A percentile compares a stretch with the other conserved stretches of the same genome.
These are phyloP conservation scores for Coccyzus lansbergi DNA, from an alignment of 2,797 vertebrate genomes.

Conservation along the genomic window DNA sequence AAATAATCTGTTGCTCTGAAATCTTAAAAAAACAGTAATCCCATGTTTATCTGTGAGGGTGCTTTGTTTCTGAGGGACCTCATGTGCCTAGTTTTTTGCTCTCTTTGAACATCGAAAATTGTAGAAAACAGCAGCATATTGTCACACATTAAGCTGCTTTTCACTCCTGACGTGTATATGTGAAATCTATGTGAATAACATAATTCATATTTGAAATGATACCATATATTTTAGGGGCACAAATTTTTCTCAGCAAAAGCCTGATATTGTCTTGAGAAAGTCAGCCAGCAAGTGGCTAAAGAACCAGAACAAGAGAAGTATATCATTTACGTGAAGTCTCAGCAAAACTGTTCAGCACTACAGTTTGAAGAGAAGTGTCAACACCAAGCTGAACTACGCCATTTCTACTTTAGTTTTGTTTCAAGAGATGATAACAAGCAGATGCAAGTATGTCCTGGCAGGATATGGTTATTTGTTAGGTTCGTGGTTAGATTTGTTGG, in stretches of 20 bases:
- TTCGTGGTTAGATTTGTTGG: background rate
- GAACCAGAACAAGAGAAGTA: background rate
- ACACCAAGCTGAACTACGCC: background rate
- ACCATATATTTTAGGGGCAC: background rate
- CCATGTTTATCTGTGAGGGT: background rate
- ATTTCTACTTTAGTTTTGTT: background rate
- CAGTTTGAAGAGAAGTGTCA: background rate
- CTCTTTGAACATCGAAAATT: background rate
- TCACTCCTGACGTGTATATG: background rate
- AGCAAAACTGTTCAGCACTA: background rate
- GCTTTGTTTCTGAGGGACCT: background rate
- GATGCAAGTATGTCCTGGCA: background rate
- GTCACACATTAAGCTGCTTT: background rate
- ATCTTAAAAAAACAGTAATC: background rate
- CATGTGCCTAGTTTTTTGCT: background rate
- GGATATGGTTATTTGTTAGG: background rate
- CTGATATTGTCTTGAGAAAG: background rate
- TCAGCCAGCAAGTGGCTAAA: background rate
- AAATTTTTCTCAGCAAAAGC: background rate
- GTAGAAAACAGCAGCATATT: background rate
- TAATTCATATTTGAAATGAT: background rate
- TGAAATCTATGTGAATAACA: background rate
- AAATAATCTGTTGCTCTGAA: slow-evolving; percentile 5
- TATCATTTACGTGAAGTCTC: background rate
- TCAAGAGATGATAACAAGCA: background rate